These are phyloP conservation scores for Esox masquinongy DNA, from an alignment of 2,797 vertebrate species.

Conservation along the genomic window DNA sequence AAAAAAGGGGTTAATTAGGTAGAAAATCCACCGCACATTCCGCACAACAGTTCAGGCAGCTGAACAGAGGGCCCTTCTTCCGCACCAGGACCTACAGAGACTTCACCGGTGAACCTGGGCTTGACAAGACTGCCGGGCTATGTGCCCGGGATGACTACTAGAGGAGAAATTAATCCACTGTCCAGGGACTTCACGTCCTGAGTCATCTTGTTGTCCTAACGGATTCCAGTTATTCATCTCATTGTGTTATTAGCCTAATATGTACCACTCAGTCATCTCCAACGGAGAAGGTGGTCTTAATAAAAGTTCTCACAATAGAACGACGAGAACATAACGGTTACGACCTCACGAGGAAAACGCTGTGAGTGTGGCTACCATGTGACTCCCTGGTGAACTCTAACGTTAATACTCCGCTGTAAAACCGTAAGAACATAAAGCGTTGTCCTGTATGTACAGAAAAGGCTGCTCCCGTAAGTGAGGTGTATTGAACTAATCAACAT, in stretches of 20 bases:
- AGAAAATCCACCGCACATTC: slow-evolving; percentile 66
- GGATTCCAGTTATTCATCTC: not conserved
- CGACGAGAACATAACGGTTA: not conserved
- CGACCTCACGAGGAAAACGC: not conserved
- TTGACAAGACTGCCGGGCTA: slow-evolving; percentile 6
- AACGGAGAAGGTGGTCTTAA: not conserved
- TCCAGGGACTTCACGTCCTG: slow-evolving; percentile 26
- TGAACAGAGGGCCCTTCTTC: slow-evolving; percentile 55
- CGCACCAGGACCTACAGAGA: slow-evolving; percentile 36
- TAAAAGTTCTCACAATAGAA: not conserved
- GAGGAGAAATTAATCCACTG: slow-evolving; percentile 32
- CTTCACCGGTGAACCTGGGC: slow-evolving; percentile 25
- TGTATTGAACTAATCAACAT: slow-evolving; percentile 1
- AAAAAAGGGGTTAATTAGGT: slow-evolving; percentile 59
- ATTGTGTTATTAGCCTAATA: not conserved
- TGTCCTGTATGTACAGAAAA: not conserved
- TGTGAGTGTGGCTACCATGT: not conserved
- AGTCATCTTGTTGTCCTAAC: slow-evolving; percentile 3
- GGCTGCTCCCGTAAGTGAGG: not conserved
- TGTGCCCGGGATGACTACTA: slow-evolving; percentile 29
- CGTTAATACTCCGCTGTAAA: not conserved
- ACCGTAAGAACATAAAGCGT: not conserved
- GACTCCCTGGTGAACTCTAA: not conserved
- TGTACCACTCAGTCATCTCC: not conserved
- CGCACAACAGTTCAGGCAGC: slow-evolving; percentile 49